Base-by-base conservation (phyloP, 30 jellyfish, hydroid and myxozoan genomes). In the Chrysaora quinquecirrha region DNA sequence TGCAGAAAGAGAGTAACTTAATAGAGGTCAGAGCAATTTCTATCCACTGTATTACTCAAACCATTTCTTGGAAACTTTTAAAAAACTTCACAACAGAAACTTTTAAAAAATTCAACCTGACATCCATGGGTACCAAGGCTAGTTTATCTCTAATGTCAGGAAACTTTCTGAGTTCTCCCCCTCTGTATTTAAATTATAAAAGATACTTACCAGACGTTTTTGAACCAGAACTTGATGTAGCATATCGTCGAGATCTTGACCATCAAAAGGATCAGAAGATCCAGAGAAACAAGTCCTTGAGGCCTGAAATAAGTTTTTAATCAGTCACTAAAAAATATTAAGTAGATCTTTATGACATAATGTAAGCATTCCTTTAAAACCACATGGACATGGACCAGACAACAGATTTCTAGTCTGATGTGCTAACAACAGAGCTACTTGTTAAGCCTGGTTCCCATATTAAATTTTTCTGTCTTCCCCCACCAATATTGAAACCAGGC, bases 271-370 rank as follows among this genome's bases (percentile, higher is more conserved):
- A 28, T 70, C 70, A 33, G 67, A 30, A 70, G 82, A 70, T 1
- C 82, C 82, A 33, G 67, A 70, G 46, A 70, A 70, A n/a, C 82
- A 70, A 18, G 82, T 22, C 24, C 56, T 70, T 70, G 82, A 70
- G 23, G 50, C 82, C 82, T 70, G 24, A 10, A 52, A 52, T 6
- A 43, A 43, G 9, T 43, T 43, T 6, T 16, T 43, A 9, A 43
- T 9, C 58, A 43, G 58, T 16, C 58, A 6, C 16, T 43, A 6
- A 6, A 43, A 43, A 6, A 43, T 6, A 6, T 43, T 16, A 6
- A 6, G 16, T 6, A 6, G 16, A 9, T 43, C 58, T 43, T 43
- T 43, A 16, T 43, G 9, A 9, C 58, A 43, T 6, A 43, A 6
- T 6, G 16, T 6, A 9, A 6, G 9, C 58, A 9, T 16, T 6